phyloP scores from a whole-genome alignment of 2,888 invertebrate species.

The Drosophila neutralis region DNA sequence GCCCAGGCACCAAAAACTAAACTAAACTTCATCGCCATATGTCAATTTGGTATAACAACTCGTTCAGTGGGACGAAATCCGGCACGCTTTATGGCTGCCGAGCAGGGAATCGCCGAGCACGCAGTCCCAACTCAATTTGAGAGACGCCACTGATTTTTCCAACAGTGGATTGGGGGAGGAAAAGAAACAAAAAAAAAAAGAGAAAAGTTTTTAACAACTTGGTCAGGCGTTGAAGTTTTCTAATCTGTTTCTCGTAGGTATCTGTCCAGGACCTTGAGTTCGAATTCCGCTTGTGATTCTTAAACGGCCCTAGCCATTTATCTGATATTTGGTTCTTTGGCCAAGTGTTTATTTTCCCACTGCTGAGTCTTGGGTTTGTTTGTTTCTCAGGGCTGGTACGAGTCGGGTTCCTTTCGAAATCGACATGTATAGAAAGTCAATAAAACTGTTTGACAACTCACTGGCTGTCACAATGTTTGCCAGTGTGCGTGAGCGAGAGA shows the following conservation, averaged over 20 bases:
- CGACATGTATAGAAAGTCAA: conserved; percentile 73
- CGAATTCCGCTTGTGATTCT: conserved; percentile 43
- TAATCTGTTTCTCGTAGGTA: conserved; percentile 65
- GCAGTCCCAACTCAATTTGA: conserved; percentile 59
- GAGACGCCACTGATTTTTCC: conserved; percentile 49
- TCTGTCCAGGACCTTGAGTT: conserved; percentile 15
- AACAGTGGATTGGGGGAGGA: not conserved
- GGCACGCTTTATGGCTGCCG: conserved; percentile 39
- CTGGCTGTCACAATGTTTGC: conserved; percentile 31
- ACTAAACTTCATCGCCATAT: conserved; percentile 71
- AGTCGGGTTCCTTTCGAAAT: conserved; percentile 22
- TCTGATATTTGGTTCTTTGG: conserved; percentile 37
- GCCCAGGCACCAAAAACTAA: conserved; percentile 28
- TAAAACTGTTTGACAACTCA: conserved; percentile 77
- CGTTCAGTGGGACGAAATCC: conserved; percentile 59
- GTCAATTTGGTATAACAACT: conserved; percentile 77
- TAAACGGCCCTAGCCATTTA: conserved; percentile 57
- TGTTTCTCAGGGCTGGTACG: conserved; percentile 35
- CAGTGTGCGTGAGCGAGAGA: not conserved
- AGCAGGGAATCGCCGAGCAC: conserved; percentile 26
- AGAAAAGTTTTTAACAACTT: conserved; percentile 66
- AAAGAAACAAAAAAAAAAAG: not conserved
- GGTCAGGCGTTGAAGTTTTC: conserved; percentile 68
- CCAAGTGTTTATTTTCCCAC: conserved; percentile 73
- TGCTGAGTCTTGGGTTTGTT: conserved; percentile 51